Base-by-base conservation (phyloP, 2,797 vertebrate species). In the Acestrorhynchus altus region DNA sequence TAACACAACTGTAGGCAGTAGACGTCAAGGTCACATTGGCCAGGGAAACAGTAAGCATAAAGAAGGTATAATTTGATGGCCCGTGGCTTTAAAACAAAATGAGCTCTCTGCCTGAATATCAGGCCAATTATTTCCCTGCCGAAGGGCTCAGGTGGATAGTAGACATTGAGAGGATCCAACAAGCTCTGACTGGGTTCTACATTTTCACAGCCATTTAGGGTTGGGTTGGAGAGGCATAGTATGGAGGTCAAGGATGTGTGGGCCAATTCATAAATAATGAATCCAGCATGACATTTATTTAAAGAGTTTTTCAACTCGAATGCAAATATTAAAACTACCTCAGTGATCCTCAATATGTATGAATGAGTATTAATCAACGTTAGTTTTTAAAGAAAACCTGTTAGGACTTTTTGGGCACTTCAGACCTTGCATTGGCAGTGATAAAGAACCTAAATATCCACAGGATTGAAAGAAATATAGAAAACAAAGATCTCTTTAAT, bases 21-120 rank as follows among this genome's bases (percentile, higher is more conserved):
- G 44, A 59, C n/a, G 52, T 67, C 63, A 73, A 47, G 71, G 71
- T 49, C 26, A 31, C 24, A 15, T 24, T 63, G 70, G 47, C 54
- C 61, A 65, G 10, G 63, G 46, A 76, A 44, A 79, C 52, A 26
- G 44, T 9, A 66, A 31, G 18, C 67, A 42, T 60, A 56, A 35
- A 65, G 57, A 66, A 31, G 26, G 42, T 63, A 20, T 49, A 28
- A 65, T 65, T 2, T 59, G 52, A 59, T 35, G 51, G n/a, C 40
- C 40, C 22, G 13, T n/a, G 20, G 60, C 70, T 40, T 46, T 44
- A 60, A 61, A 60, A 60, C 18, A 31, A n/a, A 66, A 73, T 35
- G 40, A 67, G 51, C 60, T 57, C 61, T 1, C 31, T 13, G 18
- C n/a, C 28, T 40, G 60, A 66, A 40, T 40, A 52, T 16, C 24